Conservation (phyloP, 2,113 vertebrate species). For the Crotalus horridus region DNA sequence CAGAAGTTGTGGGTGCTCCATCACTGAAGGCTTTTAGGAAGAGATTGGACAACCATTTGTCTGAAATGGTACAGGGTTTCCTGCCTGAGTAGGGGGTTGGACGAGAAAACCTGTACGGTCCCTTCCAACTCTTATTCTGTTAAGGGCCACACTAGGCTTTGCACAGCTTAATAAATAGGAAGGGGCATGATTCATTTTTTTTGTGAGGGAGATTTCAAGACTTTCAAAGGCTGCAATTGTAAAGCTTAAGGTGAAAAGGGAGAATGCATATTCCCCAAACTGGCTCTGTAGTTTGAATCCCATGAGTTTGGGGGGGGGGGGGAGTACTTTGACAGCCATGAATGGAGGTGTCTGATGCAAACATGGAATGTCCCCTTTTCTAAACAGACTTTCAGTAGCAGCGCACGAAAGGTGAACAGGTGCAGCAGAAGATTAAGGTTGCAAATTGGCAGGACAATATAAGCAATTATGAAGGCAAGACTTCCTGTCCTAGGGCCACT, state of each 20-base stretch:
- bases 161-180: neutral
- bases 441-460: neutral
- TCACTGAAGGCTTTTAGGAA: neutral
- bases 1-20: neutral
- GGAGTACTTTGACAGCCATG: neutral
- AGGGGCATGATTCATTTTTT: neutral
- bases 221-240: neutral
- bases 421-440: neutral
- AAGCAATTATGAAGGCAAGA: neutral
- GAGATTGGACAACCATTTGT: neutral
- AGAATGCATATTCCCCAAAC: neutral
- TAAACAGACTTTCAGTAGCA: neutral
- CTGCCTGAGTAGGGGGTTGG: neutral
- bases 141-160: neutral
- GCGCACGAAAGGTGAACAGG: neutral
- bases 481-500: neutral
- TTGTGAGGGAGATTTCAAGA: neutral
- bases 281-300: neutral
- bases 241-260: neutral
- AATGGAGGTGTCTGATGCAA: neutral
- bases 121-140: neutral
- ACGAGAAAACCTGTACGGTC: neutral
- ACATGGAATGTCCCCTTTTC: neutral
- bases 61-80: neutral
- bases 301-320: accelerated